These are phyloP conservation scores for Drosophila yooni DNA, from an alignment of 2,888 invertebrate species.

Conservation along the genomic window DNA sequence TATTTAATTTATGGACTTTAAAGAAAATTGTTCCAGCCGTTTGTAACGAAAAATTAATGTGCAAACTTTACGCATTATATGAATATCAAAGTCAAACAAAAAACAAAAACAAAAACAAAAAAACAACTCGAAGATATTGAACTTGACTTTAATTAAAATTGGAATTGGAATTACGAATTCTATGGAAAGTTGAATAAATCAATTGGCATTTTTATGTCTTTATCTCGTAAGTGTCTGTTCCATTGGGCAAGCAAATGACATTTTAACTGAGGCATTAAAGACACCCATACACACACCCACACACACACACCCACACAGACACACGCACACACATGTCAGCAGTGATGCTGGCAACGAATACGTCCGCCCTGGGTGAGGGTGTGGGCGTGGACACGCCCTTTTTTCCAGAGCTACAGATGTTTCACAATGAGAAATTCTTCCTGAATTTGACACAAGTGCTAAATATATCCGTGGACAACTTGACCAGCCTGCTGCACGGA, in stretches of 20 bases:
- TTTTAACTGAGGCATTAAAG: constrained; percentile 19
- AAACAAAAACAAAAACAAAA: constrained; percentile 1
- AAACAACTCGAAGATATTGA: constrained; percentile 18
- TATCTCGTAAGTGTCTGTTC: constrained; percentile 13
- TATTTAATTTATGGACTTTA: constrained; percentile 41
- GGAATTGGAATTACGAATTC: constrained; percentile 13
- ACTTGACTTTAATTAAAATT: constrained; percentile 14
- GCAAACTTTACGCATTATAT: constrained; percentile 58
- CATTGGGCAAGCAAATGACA: constrained; percentile 41
- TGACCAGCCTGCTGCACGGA: constrained; percentile 74
- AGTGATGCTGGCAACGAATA: constrained; percentile 57
- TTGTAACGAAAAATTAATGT: constrained; percentile 60
- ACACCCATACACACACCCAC: constrained; percentile 13
- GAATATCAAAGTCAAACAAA: constrained; percentile 10
- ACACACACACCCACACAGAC: not conserved
- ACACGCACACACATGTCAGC: constrained; percentile 46
- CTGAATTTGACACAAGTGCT: constrained; percentile 82
- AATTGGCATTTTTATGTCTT: constrained; percentile 23
- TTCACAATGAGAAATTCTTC: constrained; percentile 81
- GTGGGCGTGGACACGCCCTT: constrained; percentile 24
- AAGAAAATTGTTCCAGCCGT: constrained; percentile 15
- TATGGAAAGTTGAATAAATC: constrained; percentile 9
- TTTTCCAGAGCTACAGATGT: constrained; percentile 57
- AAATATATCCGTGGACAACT: constrained; percentile 82
- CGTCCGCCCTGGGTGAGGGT: constrained; percentile 26